Evolutionary conservation across 2,888 invertebrate species (phyloP).

Genomic region (Hydraecia micacea): DNA sequence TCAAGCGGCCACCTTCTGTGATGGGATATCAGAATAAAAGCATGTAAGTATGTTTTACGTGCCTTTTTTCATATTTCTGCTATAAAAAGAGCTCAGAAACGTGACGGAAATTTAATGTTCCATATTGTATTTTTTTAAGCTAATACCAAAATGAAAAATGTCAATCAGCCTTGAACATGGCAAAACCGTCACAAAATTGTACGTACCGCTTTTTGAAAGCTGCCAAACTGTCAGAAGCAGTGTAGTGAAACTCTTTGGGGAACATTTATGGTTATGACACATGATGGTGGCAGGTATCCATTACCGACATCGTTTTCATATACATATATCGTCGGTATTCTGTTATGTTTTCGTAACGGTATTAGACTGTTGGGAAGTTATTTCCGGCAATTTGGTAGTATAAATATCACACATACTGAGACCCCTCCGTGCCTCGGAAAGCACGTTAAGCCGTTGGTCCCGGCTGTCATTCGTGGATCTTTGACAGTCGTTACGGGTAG

Average conservation of each 20-base stretch:
- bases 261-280: constrained; percentile 62
- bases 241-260: constrained; percentile 56
- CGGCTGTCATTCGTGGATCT: no score
- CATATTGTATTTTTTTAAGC: not conserved
- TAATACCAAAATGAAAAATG: constrained; percentile 1
- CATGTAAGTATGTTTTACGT: not conserved
- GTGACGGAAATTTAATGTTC: not conserved
- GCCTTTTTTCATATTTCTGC: not conserved
- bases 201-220: constrained; percentile 28
- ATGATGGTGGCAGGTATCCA: constrained; percentile 59
- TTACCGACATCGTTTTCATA: constrained; percentile 61
- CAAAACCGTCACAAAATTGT: constrained; percentile 13
- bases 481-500: no score
- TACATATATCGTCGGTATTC: constrained; percentile 55
- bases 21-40: not conserved
- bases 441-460: no score
- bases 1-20: not conserved
- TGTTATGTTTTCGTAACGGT: constrained; percentile 54
- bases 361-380: constrained; percentile 50
- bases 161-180: constrained; percentile 26
- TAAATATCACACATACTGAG: no score
- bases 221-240: constrained; percentile 46
- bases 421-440: no score
- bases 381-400: constrained; percentile 48
- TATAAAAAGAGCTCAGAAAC: not conserved